Evolutionary conservation across 2,888 invertebrate species (phyloP), one percentile per base, ranked within the genome.

Genomic region (Caenorhabditis parvicauda): DNA sequence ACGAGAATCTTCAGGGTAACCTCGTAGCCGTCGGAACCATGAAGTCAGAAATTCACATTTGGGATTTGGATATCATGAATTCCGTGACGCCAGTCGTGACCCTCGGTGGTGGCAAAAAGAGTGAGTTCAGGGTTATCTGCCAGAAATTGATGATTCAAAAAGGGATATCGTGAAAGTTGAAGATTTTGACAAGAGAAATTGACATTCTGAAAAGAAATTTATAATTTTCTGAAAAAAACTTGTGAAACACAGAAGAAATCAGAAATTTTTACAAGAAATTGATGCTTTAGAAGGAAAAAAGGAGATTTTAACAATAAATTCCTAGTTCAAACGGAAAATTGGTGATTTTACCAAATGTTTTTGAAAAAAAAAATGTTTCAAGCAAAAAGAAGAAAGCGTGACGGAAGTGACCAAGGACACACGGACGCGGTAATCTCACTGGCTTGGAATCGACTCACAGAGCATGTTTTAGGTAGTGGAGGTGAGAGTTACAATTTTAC

Each of bases 11-110:
- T 46, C 46, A 65, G 64, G 89, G 89, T 19, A 95, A 92, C 82
- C 87, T 92, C 72, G 89, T 92, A 74, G 95, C 94, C 0, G 87
- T 95, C 55, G 95, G 93, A 12, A 89, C 89, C 32, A 93, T 96
- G 92, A 88, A 89, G 64, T 89, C 92, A 0, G 87, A 90, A 39
- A 93, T 96, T 54, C 90, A 92, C 74, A 87, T 96, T n/a, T 98
- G 95, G 94, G 94, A 96, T 83, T 83, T 96, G 41, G 95, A 96
- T 83, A 86, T 96, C 57, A 88, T 94, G 67, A 91, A 95, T 81
- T 88, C 89, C 56, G 84, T 94, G 38, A 92, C 92, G 79, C 92
- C 96, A 0, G 89, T 89, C 0, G 90, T 89, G 80, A 88, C 87
- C 71, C 85, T 96, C 14, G 76, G 75, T n/a, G n/a, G n/a, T n/a